Base-by-base conservation (phyloP, 2,888 invertebrate genomes). In the Pseudococcus jackbeardsleyi region DNA sequence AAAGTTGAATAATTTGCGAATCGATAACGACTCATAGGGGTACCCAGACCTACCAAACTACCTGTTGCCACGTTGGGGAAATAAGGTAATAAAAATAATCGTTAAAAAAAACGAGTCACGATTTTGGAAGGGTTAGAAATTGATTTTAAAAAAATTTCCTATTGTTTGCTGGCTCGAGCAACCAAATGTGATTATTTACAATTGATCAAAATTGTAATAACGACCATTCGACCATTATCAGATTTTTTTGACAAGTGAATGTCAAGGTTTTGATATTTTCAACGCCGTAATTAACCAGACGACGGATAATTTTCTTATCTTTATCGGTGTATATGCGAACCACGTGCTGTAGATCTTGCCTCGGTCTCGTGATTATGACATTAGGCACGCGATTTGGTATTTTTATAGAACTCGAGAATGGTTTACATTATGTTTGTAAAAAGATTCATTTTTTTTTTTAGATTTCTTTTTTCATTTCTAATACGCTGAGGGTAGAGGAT, bases 201-300 rank as follows among this genome's bases (percentile, higher is more conserved):
- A 64, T 64, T 22, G 19, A 64, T 64, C 22, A 8, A 64, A 64
- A 7, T 22, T 22, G 22, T 8, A 64, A 64, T 22, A 22, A 64
- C 12, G 64, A 64, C 19, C 0, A 64, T 64, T 64, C 19, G 64
- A 64, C 64, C 2, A 64, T 64, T 64, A 64, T 19, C 64, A 33
- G 64, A 22, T 11, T 64, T 64, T 64, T 64, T 22, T 8, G 64
- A 22, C 64, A 22, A 7, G 64, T 64, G 22, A 64, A 64, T 64
- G 64, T 64, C 64, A 64, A 64, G 64, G 64, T 64, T 64, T 64
- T 64, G 22, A 50, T 64, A 64, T 64, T 64, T 64, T 22, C 7
- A 64, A 64, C 22, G 50, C 50, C 0, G 12, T 64, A 64, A 64
- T 64, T 64, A 64, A 33, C 26, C 26, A 33, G 26, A 33, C 26